Evolutionary conservation across 1,140 invertebrate genomes (phyloP).

Genomic region (Leptoteleia sp.): DNA sequence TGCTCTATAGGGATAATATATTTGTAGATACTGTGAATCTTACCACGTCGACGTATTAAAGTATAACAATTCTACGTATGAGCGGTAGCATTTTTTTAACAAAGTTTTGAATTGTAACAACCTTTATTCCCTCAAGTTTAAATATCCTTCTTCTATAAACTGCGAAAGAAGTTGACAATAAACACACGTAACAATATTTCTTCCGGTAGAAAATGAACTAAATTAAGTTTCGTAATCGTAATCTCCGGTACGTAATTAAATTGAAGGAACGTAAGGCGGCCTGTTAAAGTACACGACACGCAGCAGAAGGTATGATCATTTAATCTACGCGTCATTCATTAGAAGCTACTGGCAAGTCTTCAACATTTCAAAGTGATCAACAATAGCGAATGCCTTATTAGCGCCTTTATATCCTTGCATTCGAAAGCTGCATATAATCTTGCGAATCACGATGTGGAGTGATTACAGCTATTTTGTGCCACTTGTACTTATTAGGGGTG

Average conservation of each 20-base stretch:
- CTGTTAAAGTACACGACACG: slow-evolving; percentile 22
- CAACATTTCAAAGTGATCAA: slow-evolving; percentile 66
- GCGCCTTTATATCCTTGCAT: slow-evolving; percentile 63
- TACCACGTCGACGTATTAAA: no score
- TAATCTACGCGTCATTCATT: slow-evolving; percentile 54
- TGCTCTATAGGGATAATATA: no score
- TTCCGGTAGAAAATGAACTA: slow-evolving; percentile 9
- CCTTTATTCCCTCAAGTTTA: no score
- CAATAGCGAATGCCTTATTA: slow-evolving; percentile 66
- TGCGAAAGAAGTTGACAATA: no score
- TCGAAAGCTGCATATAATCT: slow-evolving; percentile 72
- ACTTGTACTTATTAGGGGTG: slow-evolving; percentile 82
- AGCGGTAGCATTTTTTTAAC: no score
- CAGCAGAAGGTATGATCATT: slow-evolving; percentile 53
- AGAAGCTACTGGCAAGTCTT: slow-evolving; percentile 52
- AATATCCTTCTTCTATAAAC: no score
- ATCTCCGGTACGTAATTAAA: slow-evolving; percentile 21
- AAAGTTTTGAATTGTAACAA: no score
- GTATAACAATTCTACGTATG: no score
- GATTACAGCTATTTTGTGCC: slow-evolving; percentile 82
- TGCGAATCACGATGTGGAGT: slow-evolving; percentile 76
- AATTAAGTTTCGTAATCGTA: slow-evolving; percentile 14
- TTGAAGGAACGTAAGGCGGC: slow-evolving; percentile 26
- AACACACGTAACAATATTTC: slow-evolving; percentile 2
- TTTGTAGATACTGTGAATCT: no score